Conservation (phyloP, 2,888 invertebrate species). For the Eudemis profundana region DNA sequence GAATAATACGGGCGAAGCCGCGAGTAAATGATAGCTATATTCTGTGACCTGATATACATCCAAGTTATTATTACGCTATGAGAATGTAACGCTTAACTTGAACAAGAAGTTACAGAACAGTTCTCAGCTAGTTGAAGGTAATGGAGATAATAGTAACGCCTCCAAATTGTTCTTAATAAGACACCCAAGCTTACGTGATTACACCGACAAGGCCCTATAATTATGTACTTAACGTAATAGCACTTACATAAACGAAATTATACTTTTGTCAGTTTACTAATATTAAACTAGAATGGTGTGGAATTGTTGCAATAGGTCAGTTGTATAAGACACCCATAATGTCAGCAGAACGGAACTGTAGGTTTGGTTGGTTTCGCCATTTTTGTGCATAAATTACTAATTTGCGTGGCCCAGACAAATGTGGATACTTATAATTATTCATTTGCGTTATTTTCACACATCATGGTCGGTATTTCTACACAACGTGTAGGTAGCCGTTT, state of each 20-base stretch:
- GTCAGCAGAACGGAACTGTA: not conserved
- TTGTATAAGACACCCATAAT: constrained; percentile 16
- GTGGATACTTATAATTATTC: no score
- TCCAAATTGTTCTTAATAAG: constrained; percentile 18
- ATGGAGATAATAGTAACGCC: constrained; percentile 9
- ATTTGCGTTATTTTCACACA: no score
- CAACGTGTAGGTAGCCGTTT: no score
- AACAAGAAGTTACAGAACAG: not conserved
- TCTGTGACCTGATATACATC: not conserved
- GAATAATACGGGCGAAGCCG: no score
- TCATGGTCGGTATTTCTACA: no score
- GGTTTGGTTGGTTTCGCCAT: no score
- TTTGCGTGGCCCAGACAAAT: no score
- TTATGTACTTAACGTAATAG: constrained; percentile 12
- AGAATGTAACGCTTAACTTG: not conserved
- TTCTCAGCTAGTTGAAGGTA: constrained; percentile 9
- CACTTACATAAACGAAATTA: constrained; percentile 15
- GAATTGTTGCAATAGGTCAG: constrained; percentile 19
- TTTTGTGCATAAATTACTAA: no score
- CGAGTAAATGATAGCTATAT: no score
- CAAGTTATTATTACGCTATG: not conserved
- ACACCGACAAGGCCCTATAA: constrained; percentile 2
- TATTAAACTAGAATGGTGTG: constrained; percentile 1
- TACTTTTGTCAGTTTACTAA: constrained; percentile 5
- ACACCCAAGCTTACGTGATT: constrained; percentile 8